These are phyloP conservation scores for Gastrophysa polygoni DNA, from an alignment of 2,888 invertebrate species.

Conservation along the genomic window DNA sequence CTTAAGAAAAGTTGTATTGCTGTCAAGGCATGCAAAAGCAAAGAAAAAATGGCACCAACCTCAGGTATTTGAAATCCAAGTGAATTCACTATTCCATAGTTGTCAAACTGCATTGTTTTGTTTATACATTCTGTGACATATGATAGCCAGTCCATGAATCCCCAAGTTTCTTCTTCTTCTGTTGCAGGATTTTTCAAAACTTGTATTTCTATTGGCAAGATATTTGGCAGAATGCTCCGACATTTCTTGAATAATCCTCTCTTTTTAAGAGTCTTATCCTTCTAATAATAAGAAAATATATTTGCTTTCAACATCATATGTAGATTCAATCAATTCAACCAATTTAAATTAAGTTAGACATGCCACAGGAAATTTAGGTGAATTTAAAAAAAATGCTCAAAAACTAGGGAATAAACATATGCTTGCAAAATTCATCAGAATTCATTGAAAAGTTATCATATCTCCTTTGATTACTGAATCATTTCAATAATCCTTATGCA, in stretches of 20 bases:
- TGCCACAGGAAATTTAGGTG: too few species aligned
- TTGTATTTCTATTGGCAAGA: conserved; percentile 50
- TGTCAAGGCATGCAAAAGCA: background rate
- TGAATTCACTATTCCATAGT: conserved; percentile 69
- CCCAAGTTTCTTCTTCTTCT: conserved; percentile 47
- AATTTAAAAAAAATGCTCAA: too few species aligned
- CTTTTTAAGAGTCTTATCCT: conserved; percentile 13
- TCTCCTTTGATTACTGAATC: too few species aligned
- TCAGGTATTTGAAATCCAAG: conserved; percentile 74
- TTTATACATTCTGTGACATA: conserved; percentile 80
- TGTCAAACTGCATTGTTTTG: conserved; percentile 73
- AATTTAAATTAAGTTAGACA: too few species aligned
- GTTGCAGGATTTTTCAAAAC: conserved; percentile 38
- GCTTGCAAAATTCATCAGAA: too few species aligned
- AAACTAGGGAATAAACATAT: too few species aligned
- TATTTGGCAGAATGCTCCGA: conserved; percentile 44
- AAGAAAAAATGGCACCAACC: conserved; percentile 50
- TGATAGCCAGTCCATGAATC: conserved; percentile 74
- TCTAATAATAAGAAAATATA: conserved; percentile 44
- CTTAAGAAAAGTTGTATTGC: background rate
- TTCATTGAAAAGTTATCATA: too few species aligned
- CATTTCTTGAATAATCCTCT: conserved; percentile 20
- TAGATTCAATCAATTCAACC: background rate
- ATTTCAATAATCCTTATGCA: too few species aligned
- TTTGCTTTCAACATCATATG: too few species aligned